Conservation (phyloP, 2,888 invertebrate species). For the Mythimna loreyi region DNA sequence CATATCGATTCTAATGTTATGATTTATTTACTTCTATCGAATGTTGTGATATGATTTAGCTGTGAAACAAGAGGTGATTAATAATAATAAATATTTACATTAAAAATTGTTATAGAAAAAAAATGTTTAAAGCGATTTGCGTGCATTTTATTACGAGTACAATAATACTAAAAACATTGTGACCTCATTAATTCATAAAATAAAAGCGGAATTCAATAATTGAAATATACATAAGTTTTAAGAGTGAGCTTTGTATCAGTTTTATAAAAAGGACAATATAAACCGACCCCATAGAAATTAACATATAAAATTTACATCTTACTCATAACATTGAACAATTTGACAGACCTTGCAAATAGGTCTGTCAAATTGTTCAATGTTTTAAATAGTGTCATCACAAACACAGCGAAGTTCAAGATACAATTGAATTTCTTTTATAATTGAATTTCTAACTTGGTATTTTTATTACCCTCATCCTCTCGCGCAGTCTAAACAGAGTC, state of each 20-base stretch:
- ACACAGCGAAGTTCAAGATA: no score
- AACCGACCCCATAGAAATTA: neutral
- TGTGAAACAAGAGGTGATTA: constrained; percentile 52
- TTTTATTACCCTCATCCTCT: no score
- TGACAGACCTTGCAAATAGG: no score
- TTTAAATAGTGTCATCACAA: no score
- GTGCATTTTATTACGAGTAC: constrained; percentile 55
- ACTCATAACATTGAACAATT: no score
- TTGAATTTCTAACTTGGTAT: no score
- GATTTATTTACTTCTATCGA: constrained; percentile 51
- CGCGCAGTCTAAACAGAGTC: no score
- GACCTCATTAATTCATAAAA: constrained; percentile 29
- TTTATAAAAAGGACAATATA: neutral
- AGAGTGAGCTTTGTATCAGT: constrained; percentile 52
- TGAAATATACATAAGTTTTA: constrained; percentile 44
- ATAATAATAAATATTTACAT: constrained; percentile 18
- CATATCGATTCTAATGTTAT: constrained; percentile 31
- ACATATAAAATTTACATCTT: no score
- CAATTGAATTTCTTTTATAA: no score
- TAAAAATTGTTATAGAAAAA: constrained; percentile 22
- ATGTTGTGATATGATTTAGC: constrained; percentile 40
- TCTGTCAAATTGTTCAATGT: no score
- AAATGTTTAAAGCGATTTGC: constrained; percentile 51
- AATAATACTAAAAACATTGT: constrained; percentile 22
- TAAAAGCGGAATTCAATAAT: constrained; percentile 46